A percentile compares a stretch with the other conserved stretches of the same genome.
These are phyloP conservation scores for Drosophila nebulosa DNA, from an alignment of 1,140 invertebrate genomes.

Conservation along the genomic window DNA sequence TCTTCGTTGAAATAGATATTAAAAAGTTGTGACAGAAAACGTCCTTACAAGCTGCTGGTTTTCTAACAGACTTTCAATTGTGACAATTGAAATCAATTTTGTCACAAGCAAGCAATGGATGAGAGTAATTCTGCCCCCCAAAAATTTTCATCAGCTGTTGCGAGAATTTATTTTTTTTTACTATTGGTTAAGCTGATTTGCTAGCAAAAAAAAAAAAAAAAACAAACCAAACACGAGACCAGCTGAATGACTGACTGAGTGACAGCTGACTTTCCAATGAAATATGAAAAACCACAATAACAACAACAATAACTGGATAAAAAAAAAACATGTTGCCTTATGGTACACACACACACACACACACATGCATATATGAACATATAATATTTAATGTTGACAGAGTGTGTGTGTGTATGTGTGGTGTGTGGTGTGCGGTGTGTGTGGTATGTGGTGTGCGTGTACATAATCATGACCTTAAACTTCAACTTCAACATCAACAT, in stretches of 20 bases:
- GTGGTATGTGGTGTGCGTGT: conserved; percentile 17
- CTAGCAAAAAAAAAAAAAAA: conserved; percentile 9
- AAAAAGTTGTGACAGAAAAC: conserved; percentile 1
- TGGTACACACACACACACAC: conserved; percentile 8
- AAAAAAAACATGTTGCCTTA: conserved; percentile 47
- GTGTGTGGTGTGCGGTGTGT: conserved; percentile 11
- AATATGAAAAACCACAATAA: conserved; percentile 14
- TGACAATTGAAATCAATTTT: conserved; percentile 3
- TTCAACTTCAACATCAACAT: conserved; percentile 65
- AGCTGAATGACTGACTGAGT: conserved; percentile 3
- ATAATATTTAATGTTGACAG: conserved; percentile 51
- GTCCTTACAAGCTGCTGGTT: conserved; percentile 31
- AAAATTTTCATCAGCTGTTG: conserved; percentile 27
- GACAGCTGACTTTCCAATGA: conserved; percentile 33
- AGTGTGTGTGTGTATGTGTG: conserved; percentile 9
- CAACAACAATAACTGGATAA: conserved; percentile 5
- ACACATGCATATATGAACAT: no score
- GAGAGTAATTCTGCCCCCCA: neutral
- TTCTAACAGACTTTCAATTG: neutral
- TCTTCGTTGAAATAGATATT: neutral
- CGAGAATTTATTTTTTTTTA: neutral
- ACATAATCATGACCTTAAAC: conserved; percentile 54
- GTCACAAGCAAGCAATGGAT: conserved; percentile 21
- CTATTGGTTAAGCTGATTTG: conserved; percentile 53
- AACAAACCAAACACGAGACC: neutral